Evolutionary conservation across 2,797 vertebrate genomes (phyloP).

Genomic region (Mormyrus hasselquistii): DNA sequence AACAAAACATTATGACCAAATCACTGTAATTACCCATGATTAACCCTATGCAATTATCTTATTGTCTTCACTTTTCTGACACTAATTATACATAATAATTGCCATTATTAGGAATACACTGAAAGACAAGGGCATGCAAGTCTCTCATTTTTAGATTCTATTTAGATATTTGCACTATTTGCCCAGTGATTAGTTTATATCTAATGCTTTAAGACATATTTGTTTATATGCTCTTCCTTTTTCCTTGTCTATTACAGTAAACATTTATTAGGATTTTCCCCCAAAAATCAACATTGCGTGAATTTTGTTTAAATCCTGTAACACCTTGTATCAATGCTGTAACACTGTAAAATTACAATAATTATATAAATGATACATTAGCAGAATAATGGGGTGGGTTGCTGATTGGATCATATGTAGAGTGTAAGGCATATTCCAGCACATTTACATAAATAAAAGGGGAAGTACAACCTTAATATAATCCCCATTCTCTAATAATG

Average conservation of each 20-base stretch:
- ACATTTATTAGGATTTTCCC: not conserved
- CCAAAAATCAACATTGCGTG: not conserved
- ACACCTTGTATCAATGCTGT: not conserved
- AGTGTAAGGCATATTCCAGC: not conserved
- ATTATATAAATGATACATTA: not conserved
- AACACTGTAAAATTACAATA: not conserved
- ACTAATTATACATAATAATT: conserved; percentile 12
- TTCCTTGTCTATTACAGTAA: not conserved
- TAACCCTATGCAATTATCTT: conserved; percentile 15
- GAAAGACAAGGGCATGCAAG: not conserved
- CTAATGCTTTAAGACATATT: not conserved
- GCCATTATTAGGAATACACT: conserved; percentile 6
- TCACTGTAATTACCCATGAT: conserved; percentile 11
- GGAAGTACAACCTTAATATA: not conserved
- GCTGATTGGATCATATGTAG: not conserved
- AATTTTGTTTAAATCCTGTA: not conserved
- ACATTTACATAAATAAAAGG: not conserved
- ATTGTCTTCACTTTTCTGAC: conserved; percentile 11
- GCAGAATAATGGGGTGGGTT: not conserved
- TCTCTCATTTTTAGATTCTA: not conserved
- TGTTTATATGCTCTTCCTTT: not conserved
- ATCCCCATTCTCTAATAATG: not conserved
- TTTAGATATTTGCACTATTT: not conserved
- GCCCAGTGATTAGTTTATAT: not conserved
- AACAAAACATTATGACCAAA: conserved; percentile 12